Base-by-base conservation (phyloP, 2,888 invertebrate genomes). In the Agrotis clavis region DNA sequence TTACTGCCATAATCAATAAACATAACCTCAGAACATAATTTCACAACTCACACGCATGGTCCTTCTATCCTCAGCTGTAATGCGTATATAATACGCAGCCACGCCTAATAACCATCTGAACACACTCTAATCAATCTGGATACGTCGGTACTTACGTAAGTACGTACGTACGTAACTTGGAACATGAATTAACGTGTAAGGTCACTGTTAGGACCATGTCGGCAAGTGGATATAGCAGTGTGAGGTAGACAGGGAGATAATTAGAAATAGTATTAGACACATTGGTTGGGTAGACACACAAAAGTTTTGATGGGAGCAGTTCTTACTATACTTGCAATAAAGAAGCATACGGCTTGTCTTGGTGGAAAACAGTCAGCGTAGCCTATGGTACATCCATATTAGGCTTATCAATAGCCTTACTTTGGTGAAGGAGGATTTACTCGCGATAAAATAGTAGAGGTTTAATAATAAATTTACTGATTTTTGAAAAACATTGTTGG, bases 61-160 rank as follows among this genome's bases (percentile, higher is more conserved):
- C 56, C 68, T 73, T 79, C 68, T 80, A 68, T 5, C 0, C 21
- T 21, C 35, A 45, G 56, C 45, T 79, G 18, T 47, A 6, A n/a
- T 47, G 41, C 11, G 50, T 19, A 47, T 53, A 53, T 63, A 63
- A 72, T 45, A 79, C 62, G 30, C 66, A 68, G 56, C 45, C 30
- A 57, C 47, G 51, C 47, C 81, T 83, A 83, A 83, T 82, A 80
- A 74, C 74, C 71, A 77, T 81, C 84, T 85, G 85, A 78, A 82
- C 80, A 80, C 69, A 75, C 67, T 61, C 77, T 83, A 85, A 89
- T 89, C 84, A 83, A 81, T 81, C 78, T 76, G 64, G 67, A 77
- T 85, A 71, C 71, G 56, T 72, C 62, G 63, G 57, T 74, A 71
- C 59, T 59, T 67, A 70, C 56, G 66, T 41, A 41, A 9, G 35